These are phyloP conservation scores for Tiliacea aurago DNA, from an alignment of 2,888 invertebrate genomes.

Conservation along the genomic window DNA sequence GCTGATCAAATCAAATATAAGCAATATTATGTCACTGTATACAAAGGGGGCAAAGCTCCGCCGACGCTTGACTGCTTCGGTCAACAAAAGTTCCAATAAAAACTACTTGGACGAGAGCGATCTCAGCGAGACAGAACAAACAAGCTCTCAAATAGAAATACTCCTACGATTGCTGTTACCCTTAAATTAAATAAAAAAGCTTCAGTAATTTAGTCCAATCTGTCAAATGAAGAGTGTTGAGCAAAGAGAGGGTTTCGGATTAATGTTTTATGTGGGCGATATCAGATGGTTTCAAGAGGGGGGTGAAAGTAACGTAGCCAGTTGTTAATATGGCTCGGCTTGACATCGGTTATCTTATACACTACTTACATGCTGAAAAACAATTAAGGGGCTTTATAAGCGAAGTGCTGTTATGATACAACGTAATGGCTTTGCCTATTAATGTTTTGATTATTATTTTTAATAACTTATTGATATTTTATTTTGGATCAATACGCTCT, in stretches of 20 bases:
- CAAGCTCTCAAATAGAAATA: constrained; percentile 76
- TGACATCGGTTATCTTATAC: constrained; percentile 62
- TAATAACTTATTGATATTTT: constrained; percentile 9
- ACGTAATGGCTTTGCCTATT: constrained; percentile 36
- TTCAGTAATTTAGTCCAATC: constrained; percentile 88
- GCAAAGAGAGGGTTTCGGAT: constrained; percentile 88
- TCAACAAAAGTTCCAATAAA: constrained; percentile 88
- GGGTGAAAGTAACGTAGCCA: constrained; percentile 64
- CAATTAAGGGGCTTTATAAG: constrained; percentile 49
- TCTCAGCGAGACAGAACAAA: constrained; percentile 79
- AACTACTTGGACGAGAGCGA: constrained; percentile 85
- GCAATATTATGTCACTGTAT: constrained; percentile 85
- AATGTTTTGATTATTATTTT: constrained; percentile 17
- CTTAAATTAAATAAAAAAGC: constrained; percentile 89
- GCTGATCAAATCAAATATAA: constrained; percentile 85
- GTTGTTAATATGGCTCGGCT: constrained; percentile 62
- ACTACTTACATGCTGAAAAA: constrained; percentile 59
- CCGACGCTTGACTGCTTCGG: constrained; percentile 79
- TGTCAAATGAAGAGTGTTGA: constrained; percentile 90
- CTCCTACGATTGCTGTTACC: constrained; percentile 82
- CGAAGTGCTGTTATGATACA: constrained; percentile 49
- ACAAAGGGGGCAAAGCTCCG: constrained; percentile 76
- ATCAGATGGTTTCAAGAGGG: constrained; percentile 79
- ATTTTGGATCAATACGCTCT: not conserved
- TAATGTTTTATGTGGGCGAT: constrained; percentile 84